These are phyloP conservation scores for Busseola fusca DNA, from an alignment of 2,888 invertebrate genomes.

Conservation along the genomic window DNA sequence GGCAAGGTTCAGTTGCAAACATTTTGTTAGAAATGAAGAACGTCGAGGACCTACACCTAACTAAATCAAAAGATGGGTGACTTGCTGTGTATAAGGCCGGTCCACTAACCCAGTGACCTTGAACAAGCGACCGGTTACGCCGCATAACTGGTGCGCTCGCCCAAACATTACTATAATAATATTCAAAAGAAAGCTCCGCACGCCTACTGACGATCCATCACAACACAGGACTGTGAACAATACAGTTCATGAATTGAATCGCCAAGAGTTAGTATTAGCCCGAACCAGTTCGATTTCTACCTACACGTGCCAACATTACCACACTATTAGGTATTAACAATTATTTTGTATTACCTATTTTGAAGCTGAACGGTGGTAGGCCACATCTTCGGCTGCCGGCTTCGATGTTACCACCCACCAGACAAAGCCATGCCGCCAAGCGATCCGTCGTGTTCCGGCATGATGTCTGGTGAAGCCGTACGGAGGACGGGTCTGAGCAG, in stretches of 20 bases:
- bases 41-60: neutral
- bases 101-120: slow-evolving; percentile 86
- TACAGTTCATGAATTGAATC: slow-evolving; percentile 26
- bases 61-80: slow-evolving; percentile 27
- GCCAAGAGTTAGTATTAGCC: neutral
- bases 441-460: too few relatives aligned
- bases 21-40: neutral
- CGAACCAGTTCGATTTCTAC: neutral
- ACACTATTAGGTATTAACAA: neutral
- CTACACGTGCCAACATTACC: neutral
- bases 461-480: too few relatives aligned
- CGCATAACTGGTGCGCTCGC: slow-evolving; percentile 72
- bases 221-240: slow-evolving; percentile 2
- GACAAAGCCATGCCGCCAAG: too few relatives aligned
- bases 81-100: slow-evolving; percentile 57
- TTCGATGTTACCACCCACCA: too few relatives aligned
- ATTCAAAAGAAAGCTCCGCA: slow-evolving; percentile 54
- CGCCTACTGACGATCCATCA: slow-evolving; percentile 20
- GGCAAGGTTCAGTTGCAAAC: neutral
- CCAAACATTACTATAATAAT: slow-evolving; percentile 54
- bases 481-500: too few relatives aligned
- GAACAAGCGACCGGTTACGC: slow-evolving; percentile 78
- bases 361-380: too few relatives aligned
- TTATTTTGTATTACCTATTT: neutral
- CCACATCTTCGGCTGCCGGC: too few relatives aligned